phyloP scores from a whole-genome alignment of 1,140 invertebrate genomes.

The Solenopsis fugax region DNA sequence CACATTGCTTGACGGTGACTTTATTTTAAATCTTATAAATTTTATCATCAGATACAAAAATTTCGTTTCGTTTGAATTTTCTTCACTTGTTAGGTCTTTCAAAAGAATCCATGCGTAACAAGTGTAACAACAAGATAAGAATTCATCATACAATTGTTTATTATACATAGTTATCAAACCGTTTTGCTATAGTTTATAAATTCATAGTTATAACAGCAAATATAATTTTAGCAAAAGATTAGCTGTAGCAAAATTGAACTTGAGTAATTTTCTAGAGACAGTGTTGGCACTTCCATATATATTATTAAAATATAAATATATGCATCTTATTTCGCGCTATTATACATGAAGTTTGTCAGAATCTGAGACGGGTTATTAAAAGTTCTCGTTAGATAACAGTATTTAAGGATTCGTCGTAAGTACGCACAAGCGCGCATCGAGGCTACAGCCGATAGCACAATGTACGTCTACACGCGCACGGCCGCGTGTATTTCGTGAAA shows the following conservation, averaged over 20 bases:
- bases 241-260: background rate
- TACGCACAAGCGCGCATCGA: slow-evolving; percentile 30
- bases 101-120: no score
- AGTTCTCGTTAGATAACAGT: background rate
- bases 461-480: slow-evolving; percentile 22
- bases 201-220: no score
- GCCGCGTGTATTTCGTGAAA: slow-evolving; percentile 69
- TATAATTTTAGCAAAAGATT: no score
- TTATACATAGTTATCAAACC: no score
- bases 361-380: background rate
- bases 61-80: no score
- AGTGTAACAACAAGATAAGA: no score
- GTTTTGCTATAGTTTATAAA: no score
- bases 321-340: background rate
- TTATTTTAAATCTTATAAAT: slow-evolving; percentile 64
- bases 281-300: background rate
- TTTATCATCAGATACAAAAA: no score
- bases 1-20: slow-evolving; percentile 80
- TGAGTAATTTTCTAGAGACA: background rate
- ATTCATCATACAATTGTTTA: no score
- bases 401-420: slow-evolving; percentile 10
- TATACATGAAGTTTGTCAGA: background rate
- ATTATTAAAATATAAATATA: background rate
- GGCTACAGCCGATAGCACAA: slow-evolving; percentile 52
- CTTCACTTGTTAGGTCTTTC: no score